These are phyloP conservation scores for Dasyprocta punctata DNA, from an alignment of 2,113 vertebrate species.

Conservation along the genomic window DNA sequence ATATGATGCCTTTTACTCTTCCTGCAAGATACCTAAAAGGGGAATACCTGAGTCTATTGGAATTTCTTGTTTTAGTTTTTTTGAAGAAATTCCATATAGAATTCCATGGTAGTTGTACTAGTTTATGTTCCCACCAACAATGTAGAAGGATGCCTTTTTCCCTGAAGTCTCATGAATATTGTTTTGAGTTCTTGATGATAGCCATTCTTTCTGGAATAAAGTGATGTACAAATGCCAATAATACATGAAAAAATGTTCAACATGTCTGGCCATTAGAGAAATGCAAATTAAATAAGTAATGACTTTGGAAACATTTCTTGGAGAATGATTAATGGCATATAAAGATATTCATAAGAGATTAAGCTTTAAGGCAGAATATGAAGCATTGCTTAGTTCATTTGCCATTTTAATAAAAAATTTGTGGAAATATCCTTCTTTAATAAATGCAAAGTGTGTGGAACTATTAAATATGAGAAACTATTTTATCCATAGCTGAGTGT, in stretches of 20 bases:
- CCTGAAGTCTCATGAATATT: not conserved
- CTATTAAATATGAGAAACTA: not conserved
- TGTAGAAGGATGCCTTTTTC: not conserved
- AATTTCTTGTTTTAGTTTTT: not conserved
- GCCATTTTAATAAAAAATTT: constrained; percentile 14
- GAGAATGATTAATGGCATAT: constrained; percentile 19
- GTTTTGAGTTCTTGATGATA: not conserved
- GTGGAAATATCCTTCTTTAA: not conserved
- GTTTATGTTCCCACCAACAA: not conserved
- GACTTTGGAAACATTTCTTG: not conserved
- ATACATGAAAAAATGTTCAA: not conserved
- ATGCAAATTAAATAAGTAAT: constrained; percentile 34
- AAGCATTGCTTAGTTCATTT: not conserved
- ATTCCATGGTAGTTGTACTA: not conserved
- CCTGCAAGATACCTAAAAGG: not conserved
- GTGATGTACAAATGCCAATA: not conserved
- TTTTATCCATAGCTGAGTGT: not conserved
- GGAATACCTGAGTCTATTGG: not conserved
- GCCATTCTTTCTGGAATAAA: not conserved
- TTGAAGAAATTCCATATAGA: not conserved
- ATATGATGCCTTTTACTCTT: not conserved
- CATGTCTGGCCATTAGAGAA: not conserved
- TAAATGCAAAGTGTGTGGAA: not conserved
- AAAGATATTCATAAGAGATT: constrained; percentile 5
- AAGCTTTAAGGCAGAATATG: not conserved